phyloP scores from a whole-genome alignment of 1,140 invertebrate species.

The Belonocnema kinseyi region DNA sequence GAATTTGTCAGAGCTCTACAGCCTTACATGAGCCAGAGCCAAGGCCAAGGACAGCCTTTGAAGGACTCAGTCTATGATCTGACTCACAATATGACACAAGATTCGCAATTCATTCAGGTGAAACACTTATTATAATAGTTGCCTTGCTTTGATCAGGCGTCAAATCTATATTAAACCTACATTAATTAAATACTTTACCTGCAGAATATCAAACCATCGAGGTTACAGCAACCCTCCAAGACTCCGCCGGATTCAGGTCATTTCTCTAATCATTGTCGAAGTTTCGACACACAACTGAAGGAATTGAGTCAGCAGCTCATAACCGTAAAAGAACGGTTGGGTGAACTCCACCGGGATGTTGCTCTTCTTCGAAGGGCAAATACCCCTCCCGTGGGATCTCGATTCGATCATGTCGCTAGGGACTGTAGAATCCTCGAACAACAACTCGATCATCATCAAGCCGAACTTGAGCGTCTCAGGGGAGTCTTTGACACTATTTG shows the following conservation, averaged over 20 bases:
- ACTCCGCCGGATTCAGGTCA: slow-evolving; percentile 76
- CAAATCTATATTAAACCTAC: neutral
- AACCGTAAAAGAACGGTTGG: slow-evolving; percentile 80
- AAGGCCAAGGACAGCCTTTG: slow-evolving; percentile 63
- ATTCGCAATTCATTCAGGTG: slow-evolving; percentile 67
- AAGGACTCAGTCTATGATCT: slow-evolving; percentile 68
- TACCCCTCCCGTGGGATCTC: slow-evolving; percentile 76
- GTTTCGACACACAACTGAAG: slow-evolving; percentile 81
- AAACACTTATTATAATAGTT: neutral
- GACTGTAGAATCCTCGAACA: slow-evolving; percentile 81
- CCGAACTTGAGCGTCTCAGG: slow-evolving; percentile 80
- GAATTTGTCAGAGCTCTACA: slow-evolving; percentile 81
- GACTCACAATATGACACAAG: slow-evolving; percentile 59
- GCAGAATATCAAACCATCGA: slow-evolving; percentile 49
- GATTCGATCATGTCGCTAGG: slow-evolving; percentile 78
- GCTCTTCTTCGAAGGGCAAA: slow-evolving; percentile 77
- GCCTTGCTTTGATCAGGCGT: slow-evolving; percentile 26
- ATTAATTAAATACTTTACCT: slow-evolving; percentile 53
- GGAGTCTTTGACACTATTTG: slow-evolving; percentile 80
- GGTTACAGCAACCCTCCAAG: slow-evolving; percentile 43
- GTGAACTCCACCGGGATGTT: slow-evolving; percentile 80
- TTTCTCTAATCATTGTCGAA: slow-evolving; percentile 81
- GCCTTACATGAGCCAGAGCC: slow-evolving; percentile 76
- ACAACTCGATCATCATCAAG: slow-evolving; percentile 80
- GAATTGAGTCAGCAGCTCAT: slow-evolving; percentile 80